phyloP scores from a whole-genome alignment of 2,113 vertebrate species.

The Muscicapa adusta region DNA sequence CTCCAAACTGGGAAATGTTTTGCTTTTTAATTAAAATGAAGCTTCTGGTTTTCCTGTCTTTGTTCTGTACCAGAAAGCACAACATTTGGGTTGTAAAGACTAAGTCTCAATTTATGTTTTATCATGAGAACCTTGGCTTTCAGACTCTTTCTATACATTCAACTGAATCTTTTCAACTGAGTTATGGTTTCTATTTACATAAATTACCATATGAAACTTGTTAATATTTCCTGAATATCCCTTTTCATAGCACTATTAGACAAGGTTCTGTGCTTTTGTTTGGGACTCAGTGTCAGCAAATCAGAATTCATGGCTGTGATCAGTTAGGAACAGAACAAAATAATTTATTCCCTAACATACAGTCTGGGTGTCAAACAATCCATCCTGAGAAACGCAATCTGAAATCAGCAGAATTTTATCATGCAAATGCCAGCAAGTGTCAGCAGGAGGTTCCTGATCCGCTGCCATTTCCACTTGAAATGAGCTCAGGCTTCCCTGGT shows the following conservation, averaged over 20 bases:
- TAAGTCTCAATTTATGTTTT: constrained; percentile 44
- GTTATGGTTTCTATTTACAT: constrained; percentile 76
- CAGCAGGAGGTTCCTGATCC: constrained; percentile 67
- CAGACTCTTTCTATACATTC: constrained; percentile 44
- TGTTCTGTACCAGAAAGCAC: constrained; percentile 50
- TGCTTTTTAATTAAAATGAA: background rate
- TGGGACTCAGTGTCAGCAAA: constrained; percentile 70
- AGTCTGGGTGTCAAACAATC: constrained; percentile 60
- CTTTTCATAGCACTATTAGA: constrained; percentile 67
- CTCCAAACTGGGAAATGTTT: background rate
- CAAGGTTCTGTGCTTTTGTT: constrained; percentile 71
- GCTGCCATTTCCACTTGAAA: constrained; percentile 39
- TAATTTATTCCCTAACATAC: constrained; percentile 66
- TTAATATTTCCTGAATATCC: constrained; percentile 69
- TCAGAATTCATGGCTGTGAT: constrained; percentile 41
- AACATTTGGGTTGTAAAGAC: constrained; percentile 54
- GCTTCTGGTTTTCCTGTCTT: background rate
- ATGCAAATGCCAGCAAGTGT: constrained; percentile 66
- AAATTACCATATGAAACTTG: constrained; percentile 75
- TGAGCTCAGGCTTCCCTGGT: constrained; percentile 24
- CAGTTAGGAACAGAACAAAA: constrained; percentile 36
- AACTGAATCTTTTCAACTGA: constrained; percentile 65
- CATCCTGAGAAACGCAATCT: constrained; percentile 33
- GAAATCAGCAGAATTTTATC: constrained; percentile 69
- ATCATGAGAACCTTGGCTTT: constrained; percentile 51